Evolutionary conservation across 2,888 invertebrate genomes (phyloP), one percentile per base, ranked within the genome.

Genomic region (Octodonta nipae): DNA sequence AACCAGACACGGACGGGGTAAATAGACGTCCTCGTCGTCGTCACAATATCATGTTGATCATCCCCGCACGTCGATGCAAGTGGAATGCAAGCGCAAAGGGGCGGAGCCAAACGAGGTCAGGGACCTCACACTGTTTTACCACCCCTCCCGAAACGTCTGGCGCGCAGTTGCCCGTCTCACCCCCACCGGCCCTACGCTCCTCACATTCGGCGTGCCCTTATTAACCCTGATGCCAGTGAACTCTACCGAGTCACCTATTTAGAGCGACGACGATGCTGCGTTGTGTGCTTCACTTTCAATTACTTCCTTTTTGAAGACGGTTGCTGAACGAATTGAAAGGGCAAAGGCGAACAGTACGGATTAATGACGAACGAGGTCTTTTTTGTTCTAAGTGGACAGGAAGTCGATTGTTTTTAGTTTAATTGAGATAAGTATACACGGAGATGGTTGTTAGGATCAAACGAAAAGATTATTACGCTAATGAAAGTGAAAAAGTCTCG

Each of bases 71-170:
- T n/a, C 13, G 26, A 8, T 8, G 50, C 47, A 50, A 41, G 44
- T 38, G 49, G 49, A 49, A 51, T 50, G 50, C 38, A 34, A 12
- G 67, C 62, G 65, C 61, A 44, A 49, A 47, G 47, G 8, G 52
- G 58, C 65, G 62, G 61, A 58, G 61, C 55, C 46, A 54, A 58
- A 63, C 65, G 65, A 65, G 67, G 66, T 66, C 58, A 58, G 59
- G 68, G 67, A 69, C 68, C 67, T 68, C n/a, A n/a, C n/a, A n/a
- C n/a, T n/a, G n/a, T n/a, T n/a, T n/a, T n/a, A 57, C 58, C 43
- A 37, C 33, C 26, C 26, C 26, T 26, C 26, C 26, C 26, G 26
- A 26, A 26, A 3, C 13, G 26, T 26, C 26, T 26, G 26, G 11
- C n/a, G n/a, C n/a, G n/a, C 8, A n/a, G 8, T 8, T 12, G 10